A percentile compares a stretch with the other conserved stretches of the same genome.
Evolutionary conservation across 2,113 vertebrate species (phyloP).

Genomic region (Ammodytes marinus): DNA sequence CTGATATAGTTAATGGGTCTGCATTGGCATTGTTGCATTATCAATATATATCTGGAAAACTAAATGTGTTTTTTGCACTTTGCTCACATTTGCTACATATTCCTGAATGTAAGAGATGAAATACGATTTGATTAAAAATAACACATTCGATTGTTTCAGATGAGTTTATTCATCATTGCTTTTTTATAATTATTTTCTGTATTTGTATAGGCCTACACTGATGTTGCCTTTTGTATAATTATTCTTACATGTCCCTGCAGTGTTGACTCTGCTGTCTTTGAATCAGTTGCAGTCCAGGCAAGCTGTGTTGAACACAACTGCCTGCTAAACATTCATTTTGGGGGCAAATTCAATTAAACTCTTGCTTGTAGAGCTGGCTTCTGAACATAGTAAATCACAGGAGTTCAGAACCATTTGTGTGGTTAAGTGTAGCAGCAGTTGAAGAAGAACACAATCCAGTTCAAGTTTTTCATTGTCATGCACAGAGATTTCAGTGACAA

Average conservation of each 20-base stretch:
- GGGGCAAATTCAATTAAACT: neutral
- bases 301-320: neutral
- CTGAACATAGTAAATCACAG: neutral
- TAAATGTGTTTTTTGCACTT: neutral
- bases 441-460: neutral
- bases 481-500: too few species aligned
- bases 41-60: neutral
- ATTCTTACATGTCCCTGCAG: neutral
- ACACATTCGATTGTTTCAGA: neutral
- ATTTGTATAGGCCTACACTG: neutral
- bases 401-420: too few species aligned
- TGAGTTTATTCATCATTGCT: too few species aligned
- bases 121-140: neutral
- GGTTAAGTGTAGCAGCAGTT: neutral
- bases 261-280: constrained; percentile 11
- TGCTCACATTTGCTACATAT: neutral
- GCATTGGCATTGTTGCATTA: neutral
- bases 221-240: neutral
- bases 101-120: neutral
- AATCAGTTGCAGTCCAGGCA: neutral
- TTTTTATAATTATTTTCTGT: neutral
- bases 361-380: neutral
- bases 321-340: neutral
- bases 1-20: neutral
- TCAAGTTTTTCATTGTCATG: too few species aligned